phyloP scores from a whole-genome alignment of 2,888 invertebrate species.

The Cremastinae sp. region DNA sequence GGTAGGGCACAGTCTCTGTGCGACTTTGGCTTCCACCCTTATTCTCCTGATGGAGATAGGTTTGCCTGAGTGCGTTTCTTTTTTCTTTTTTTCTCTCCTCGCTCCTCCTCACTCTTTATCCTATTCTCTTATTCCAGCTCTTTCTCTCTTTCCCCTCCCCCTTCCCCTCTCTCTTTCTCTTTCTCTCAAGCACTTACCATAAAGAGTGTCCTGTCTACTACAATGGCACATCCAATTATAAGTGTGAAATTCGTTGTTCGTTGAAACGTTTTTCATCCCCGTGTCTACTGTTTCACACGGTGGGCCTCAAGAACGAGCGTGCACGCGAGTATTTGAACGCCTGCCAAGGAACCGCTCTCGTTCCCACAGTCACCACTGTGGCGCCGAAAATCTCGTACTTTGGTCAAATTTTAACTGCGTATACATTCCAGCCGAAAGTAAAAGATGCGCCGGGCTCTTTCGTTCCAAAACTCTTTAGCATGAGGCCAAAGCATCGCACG shows the following conservation, averaged over 20 bases:
- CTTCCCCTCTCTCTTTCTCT: conserved; percentile 2
- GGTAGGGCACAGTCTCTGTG: too few species aligned
- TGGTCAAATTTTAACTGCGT: conserved; percentile 50
- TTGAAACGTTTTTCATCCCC: conserved; percentile 56
- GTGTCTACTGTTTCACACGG: conserved; percentile 28
- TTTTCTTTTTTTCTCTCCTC: too few species aligned
- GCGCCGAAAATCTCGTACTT: conserved; percentile 61
- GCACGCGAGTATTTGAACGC: conserved; percentile 57
- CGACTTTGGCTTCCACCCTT: too few species aligned
- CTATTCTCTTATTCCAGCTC: too few species aligned
- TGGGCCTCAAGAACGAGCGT: conserved; percentile 49
- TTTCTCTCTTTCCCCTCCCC: conserved; percentile 9
- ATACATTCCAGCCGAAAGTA: too few species aligned
- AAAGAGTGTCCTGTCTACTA: conserved; percentile 73
- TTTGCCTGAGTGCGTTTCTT: too few species aligned
- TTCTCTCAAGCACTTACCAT: conserved; percentile 71
- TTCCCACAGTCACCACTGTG: conserved; percentile 49
- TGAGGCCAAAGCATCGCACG: too few species aligned
- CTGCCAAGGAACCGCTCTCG: conserved; percentile 57
- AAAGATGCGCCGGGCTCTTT: too few species aligned
- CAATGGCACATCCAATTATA: conserved; percentile 77
- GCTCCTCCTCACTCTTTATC: too few species aligned
- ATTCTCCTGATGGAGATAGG: too few species aligned
- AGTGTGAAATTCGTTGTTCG: conserved; percentile 77
- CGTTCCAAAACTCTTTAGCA: too few species aligned